phyloP scores from a whole-genome alignment of 2,888 invertebrate species.

The Litoditis marina region DNA sequence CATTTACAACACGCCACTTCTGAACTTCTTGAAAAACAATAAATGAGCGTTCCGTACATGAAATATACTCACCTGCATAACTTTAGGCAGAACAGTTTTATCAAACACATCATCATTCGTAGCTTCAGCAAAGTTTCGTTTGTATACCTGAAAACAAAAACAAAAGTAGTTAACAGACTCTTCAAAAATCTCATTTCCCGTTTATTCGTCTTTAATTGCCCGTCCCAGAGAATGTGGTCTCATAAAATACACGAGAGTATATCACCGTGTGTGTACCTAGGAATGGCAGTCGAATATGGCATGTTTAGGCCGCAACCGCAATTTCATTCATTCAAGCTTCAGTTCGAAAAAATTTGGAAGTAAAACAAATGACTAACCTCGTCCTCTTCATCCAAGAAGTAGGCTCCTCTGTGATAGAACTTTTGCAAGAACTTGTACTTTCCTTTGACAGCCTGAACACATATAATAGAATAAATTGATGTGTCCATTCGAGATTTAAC shows the following conservation, averaged over 20 bases:
- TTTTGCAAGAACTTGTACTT: slow-evolving; percentile 99
- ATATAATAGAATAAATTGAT: slow-evolving; percentile 16
- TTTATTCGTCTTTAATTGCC: no score
- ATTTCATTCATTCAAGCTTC: no score
- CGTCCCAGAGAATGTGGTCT: no score
- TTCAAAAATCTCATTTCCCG: no score
- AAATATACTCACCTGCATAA: slow-evolving; percentile 77
- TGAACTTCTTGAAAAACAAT: no score
- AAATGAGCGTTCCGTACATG: not conserved
- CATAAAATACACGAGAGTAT: no score
- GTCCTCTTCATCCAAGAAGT: slow-evolving; percentile 75
- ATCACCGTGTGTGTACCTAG: no score
- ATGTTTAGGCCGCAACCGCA: no score
- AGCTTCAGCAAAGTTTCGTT: slow-evolving; percentile 83
- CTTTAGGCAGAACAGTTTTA: slow-evolving; percentile 95
- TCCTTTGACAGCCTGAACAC: slow-evolving; percentile 81
- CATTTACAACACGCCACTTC: no score
- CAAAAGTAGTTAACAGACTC: no score
- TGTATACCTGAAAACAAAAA: slow-evolving; percentile 10
- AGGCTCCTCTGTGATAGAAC: slow-evolving; percentile 98
- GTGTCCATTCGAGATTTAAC: not conserved
- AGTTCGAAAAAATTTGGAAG: not conserved
- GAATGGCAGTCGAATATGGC: no score
- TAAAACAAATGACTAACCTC: slow-evolving; percentile 47
- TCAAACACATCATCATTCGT: slow-evolving; percentile 99